A percentile compares a stretch with the other conserved stretches of the same genome.
These are phyloP conservation scores for Himalopsyche anomala DNA, from an alignment of 2,888 invertebrate species.

Conservation along the genomic window DNA sequence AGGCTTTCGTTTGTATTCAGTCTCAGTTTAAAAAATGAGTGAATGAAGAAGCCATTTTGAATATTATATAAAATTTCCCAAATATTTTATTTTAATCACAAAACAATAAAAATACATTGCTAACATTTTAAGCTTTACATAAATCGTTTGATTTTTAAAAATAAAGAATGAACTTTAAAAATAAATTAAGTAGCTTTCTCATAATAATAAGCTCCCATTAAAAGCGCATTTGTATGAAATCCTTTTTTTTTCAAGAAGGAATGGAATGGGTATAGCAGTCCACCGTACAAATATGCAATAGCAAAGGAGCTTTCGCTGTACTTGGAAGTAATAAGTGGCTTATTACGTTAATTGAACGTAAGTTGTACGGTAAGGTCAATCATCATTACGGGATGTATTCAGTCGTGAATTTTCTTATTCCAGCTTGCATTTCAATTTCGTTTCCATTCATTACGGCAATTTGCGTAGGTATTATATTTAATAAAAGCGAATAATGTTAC, in stretches of 20 bases:
- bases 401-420: constrained; percentile 60
- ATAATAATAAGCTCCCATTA: constrained; percentile 34
- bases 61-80: too few relatives aligned
- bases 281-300: constrained; percentile 44
- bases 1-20: too few relatives aligned
- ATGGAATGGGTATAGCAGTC: constrained; percentile 13
- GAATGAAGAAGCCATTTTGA: too few relatives aligned
- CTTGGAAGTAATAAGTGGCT: constrained; percentile 57
- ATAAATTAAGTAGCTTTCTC: neutral
- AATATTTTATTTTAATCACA: too few relatives aligned
- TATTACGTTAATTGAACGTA: constrained; percentile 62
- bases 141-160: neutral
- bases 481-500: neutral
- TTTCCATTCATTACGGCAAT: constrained; percentile 36
- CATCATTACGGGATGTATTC: constrained; percentile 62
- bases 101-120: too few relatives aligned
- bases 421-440: constrained; percentile 52
- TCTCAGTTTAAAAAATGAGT: too few relatives aligned
- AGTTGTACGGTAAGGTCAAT: constrained; percentile 56
- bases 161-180: neutral
- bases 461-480: neutral
- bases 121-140: too few relatives aligned
- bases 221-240: constrained; percentile 45
- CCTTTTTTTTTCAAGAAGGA: constrained; percentile 28
- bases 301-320: constrained; percentile 37